Percentiles rank a stretch among this genome's conserved stretches.
phyloP scores from a whole-genome alignment of 2,113 vertebrate species.

The Peromyscus californicus region DNA sequence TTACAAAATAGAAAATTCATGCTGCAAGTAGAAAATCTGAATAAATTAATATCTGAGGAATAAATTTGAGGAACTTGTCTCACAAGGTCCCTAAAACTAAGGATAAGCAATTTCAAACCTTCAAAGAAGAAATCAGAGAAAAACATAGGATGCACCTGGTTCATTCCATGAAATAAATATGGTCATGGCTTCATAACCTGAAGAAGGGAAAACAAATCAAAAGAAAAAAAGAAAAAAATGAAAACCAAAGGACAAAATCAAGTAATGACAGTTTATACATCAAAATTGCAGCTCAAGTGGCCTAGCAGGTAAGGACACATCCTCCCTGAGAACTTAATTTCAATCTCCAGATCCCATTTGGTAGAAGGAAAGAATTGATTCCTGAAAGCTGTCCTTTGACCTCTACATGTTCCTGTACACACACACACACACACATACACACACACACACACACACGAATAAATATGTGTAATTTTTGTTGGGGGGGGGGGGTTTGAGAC shows the following conservation, averaged over 20 bases:
- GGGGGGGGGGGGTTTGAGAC: too few species aligned
- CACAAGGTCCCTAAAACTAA: slow-evolving; percentile 37
- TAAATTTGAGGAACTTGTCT: slow-evolving; percentile 61
- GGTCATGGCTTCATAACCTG: background rate
- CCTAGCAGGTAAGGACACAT: background rate
- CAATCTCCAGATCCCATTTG: background rate
- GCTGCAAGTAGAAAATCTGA: slow-evolving; percentile 49
- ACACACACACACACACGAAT: background rate
- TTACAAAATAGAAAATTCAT: slow-evolving; percentile 60
- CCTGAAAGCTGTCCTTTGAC: background rate
- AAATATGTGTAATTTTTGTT: background rate
- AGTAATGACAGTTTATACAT: slow-evolving; percentile 26
- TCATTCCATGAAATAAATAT: slow-evolving; percentile 49
- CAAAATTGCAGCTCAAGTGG: background rate
- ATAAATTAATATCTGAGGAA: slow-evolving; percentile 59
- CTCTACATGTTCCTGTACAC: background rate
- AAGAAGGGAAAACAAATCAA: background rate
- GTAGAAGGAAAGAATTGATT: background rate
- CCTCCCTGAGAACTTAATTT: background rate
- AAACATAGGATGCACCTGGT: background rate
- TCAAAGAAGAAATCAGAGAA: slow-evolving; percentile 44
- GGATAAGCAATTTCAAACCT: slow-evolving; percentile 51
- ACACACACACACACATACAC: background rate
- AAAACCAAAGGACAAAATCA: slow-evolving; percentile 10
- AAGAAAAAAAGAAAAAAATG: background rate